Evolutionary conservation across 2,888 invertebrate species (phyloP).

Genomic region (Cerastis rubricosa): DNA sequence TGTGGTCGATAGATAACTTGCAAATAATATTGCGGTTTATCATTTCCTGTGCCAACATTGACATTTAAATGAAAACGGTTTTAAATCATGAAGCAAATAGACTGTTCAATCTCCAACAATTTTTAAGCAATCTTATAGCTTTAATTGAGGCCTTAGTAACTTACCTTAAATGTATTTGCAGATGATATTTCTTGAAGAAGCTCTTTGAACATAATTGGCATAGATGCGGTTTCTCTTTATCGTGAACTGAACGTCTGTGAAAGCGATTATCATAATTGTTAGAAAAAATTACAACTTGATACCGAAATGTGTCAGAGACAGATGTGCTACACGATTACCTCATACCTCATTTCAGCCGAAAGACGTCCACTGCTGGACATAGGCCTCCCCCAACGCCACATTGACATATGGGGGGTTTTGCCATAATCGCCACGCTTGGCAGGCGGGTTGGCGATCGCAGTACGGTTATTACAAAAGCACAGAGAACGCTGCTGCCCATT

Average conservation of each 20-base stretch:
- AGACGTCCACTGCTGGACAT: too few species aligned
- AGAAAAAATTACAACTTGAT: neutral
- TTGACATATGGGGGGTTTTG: too few species aligned
- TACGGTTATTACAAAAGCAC: too few species aligned
- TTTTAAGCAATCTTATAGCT: neutral
- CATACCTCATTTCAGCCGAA: too few species aligned
- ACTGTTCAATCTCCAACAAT: neutral
- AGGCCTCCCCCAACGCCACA: too few species aligned
- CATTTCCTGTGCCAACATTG: neutral
- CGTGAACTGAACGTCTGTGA: conserved; percentile 86
- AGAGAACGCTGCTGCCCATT: too few species aligned
- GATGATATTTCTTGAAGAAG: conserved; percentile 86
- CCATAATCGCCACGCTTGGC: too few species aligned
- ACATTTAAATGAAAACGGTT: neutral
- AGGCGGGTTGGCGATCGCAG: too few species aligned
- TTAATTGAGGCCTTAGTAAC: neutral
- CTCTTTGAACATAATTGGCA: conserved; percentile 88
- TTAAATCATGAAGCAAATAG: neutral
- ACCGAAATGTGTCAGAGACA: neutral
- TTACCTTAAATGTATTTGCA: conserved; percentile 85
- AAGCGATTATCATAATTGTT: conserved; percentile 48
- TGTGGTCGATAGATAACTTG: neutral
- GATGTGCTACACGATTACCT: too few species aligned
- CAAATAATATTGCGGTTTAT: neutral
- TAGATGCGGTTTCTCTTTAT: conserved; percentile 83